Base-by-base conservation (phyloP, 2,113 vertebrate species). In the Zeus faber region DNA sequence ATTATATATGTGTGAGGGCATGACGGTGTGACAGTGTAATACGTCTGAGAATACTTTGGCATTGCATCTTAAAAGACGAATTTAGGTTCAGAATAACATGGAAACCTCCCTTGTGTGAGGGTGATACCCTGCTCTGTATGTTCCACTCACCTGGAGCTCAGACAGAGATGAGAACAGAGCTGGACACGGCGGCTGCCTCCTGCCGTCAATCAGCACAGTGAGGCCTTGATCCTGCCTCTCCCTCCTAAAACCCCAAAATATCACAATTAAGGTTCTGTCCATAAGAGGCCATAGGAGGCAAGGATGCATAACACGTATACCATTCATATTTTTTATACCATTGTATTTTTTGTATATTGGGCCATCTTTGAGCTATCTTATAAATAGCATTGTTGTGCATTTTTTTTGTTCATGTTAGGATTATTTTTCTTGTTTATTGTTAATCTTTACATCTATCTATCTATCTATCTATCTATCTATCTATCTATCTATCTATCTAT, bases 61-160 rank as follows among this genome's bases (percentile, higher is more conserved):
- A n/a, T n/a, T n/a, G n/a, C n/a, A n/a, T n/a, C n/a, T n/a, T n/a
- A n/a, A n/a, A n/a, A n/a, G n/a, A n/a, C n/a, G n/a, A n/a, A n/a
- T n/a, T n/a, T n/a, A n/a, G n/a, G n/a, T n/a, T n/a, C n/a, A n/a
- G n/a, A n/a, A n/a, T n/a, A n/a, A n/a, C n/a, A n/a, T n/a, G n/a
- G 50, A 66, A 44, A 44, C 48, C 49, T 48, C 45, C 43, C 2
- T 27, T 62, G 71, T 76, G 56, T 52, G 58, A 62, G 41, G 51
- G 56, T 76, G 74, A 82, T 79, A 82, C 72, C 72, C 74, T 67
- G 67, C 59, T 75, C 72, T 70, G 63, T 61, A 74, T 37, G 51
- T 62, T 0, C 43, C 53, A 44, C 85, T 88, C 75, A 93, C 92
- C 91, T 93, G 91, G 67, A 93, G 72, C 66, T 85, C 84, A 70